These are phyloP conservation scores for Acanthis flammea DNA, from an alignment of 2,797 vertebrate species.

Conservation along the genomic window DNA sequence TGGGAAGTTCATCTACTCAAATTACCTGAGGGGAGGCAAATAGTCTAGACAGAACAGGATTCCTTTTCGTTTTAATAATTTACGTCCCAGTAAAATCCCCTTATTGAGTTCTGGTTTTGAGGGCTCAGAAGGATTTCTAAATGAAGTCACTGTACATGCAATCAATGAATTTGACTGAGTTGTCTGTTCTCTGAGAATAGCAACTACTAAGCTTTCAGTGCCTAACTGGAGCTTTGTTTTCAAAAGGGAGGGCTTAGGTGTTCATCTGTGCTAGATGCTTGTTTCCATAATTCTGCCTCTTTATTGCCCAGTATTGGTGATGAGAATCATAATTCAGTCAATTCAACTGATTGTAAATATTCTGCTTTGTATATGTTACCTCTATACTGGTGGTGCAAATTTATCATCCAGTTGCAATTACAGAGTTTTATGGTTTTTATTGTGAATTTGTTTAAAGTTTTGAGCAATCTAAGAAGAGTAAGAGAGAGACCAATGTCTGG, in stretches of 20 bases:
- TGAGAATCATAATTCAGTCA: not conserved
- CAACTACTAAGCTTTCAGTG: not conserved
- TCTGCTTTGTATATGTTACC: fast-evolving
- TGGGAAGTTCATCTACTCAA: not conserved
- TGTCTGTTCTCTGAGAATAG: not conserved
- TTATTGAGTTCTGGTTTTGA: not conserved
- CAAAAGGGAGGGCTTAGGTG: not conserved
- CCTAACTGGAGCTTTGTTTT: not conserved
- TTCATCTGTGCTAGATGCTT: not conserved
- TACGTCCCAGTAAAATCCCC: not conserved
- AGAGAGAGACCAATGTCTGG: not conserved
- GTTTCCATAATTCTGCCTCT: not conserved
- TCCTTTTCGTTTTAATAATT: not conserved
- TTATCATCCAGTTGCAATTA: not conserved
- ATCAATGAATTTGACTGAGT: not conserved
- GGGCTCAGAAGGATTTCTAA: conserved; percentile 25
- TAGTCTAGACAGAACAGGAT: not conserved
- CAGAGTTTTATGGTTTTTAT: not conserved
- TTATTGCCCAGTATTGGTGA: not conserved
- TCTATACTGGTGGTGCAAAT: not conserved
- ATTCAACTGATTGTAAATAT: not conserved
- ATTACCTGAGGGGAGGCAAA: not conserved
- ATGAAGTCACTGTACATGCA: not conserved
- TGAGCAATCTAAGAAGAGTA: not conserved
- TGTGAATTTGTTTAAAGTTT: not conserved